A percentile compares a stretch with the other conserved stretches of the same genome.
Evolutionary conservation across 2,888 invertebrate genomes (phyloP).

Genomic region (Azorinus chamasolen): DNA sequence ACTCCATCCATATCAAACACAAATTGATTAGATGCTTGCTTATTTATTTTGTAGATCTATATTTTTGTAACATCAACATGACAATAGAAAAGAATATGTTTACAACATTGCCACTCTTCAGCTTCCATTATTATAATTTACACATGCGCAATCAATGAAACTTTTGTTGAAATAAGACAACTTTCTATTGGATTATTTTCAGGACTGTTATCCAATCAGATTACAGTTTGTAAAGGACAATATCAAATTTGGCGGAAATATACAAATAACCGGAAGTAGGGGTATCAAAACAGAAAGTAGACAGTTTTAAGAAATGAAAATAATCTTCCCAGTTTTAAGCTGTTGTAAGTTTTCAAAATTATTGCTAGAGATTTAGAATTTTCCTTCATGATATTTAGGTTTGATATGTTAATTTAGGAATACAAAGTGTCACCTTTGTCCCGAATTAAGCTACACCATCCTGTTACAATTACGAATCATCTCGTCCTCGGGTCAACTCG

Average conservation of each 20-base stretch:
- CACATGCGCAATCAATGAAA: conserved; percentile 47
- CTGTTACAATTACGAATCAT: too few relatives aligned
- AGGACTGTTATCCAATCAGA: not conserved
- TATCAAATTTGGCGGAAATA: conserved; percentile 32
- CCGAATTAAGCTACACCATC: too few relatives aligned
- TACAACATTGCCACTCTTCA: conserved; percentile 39
- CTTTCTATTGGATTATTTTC: conserved; percentile 10
- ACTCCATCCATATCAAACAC: not conserved
- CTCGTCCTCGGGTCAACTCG: too few relatives aligned
- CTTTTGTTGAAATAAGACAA: not conserved
- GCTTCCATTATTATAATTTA: conserved; percentile 62
- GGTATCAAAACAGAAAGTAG: conserved; percentile 20
- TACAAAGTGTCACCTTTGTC: too few relatives aligned
- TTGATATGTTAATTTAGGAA: too few relatives aligned
- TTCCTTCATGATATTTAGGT: too few relatives aligned
- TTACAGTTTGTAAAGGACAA: not conserved
- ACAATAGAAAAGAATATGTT: not conserved
- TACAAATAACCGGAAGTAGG: conserved; percentile 39
- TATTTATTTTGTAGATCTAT: too few relatives aligned
- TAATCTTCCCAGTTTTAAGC: too few relatives aligned
- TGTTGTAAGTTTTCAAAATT: too few relatives aligned
- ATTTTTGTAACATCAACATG: not conserved
- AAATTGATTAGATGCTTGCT: too few relatives aligned
- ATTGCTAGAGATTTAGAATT: too few relatives aligned
- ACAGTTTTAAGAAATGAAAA: not conserved